Conservation (phyloP, 2,113 vertebrate species). For the Synodontis membranacea region DNA sequence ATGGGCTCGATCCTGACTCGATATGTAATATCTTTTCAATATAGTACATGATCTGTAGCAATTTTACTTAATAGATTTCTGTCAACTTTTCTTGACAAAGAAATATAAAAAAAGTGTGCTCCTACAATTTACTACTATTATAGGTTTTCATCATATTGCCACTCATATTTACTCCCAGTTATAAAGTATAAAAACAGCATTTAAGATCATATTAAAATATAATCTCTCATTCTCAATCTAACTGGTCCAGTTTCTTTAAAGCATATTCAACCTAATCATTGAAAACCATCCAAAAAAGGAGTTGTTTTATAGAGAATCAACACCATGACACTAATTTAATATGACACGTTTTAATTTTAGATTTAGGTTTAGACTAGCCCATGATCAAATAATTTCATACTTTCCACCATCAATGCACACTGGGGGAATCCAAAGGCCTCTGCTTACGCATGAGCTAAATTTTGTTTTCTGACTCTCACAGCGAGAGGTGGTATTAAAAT, state of each 20-base stretch:
- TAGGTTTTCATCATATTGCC: neutral
- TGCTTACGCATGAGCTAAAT: conserved; percentile 30
- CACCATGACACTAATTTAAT: neutral
- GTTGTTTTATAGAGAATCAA: neutral
- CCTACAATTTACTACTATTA: neutral
- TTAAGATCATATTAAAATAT: neutral
- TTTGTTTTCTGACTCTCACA: conserved; percentile 40
- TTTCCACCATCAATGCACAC: conserved; percentile 8
- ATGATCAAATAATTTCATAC: neutral
- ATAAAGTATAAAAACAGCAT: neutral
- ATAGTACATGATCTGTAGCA: neutral
- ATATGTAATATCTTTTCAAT: neutral
- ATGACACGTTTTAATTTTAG: neutral
- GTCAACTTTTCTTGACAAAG: neutral
- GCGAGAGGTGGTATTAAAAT: conserved; percentile 43
- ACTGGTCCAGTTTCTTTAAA: neutral
- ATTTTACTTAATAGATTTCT: neutral
- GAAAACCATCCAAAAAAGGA: neutral
- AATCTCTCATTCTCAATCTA: neutral
- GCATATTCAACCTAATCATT: no score
- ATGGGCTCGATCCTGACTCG: conserved; percentile 5
- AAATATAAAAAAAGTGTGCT: neutral
- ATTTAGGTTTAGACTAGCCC: neutral
- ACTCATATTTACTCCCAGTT: neutral
- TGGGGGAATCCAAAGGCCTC: conserved; percentile 6